Evolutionary conservation across 1,140 invertebrate genomes (phyloP), one percentile per base, ranked within the genome.

Genomic region (Calephelis nemesis): DNA sequence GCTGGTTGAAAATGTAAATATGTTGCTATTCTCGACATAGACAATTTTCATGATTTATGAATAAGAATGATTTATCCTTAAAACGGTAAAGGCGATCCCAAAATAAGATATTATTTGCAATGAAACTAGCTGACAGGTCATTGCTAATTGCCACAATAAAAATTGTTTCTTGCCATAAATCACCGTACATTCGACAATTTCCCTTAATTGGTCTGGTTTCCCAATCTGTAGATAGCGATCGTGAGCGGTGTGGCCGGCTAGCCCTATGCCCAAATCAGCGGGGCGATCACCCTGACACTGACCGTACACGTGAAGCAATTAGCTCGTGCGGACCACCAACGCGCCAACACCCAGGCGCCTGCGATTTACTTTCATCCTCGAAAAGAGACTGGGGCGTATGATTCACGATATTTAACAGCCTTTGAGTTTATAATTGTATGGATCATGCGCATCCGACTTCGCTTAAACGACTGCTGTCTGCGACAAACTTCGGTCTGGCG

Each of bases 151-250:
- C 77, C 67, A 72, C 68, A 75, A 75, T 77, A 79, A 78, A 78
- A 78, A 78, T 78, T 60, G 78, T 78, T 71, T 68, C 72, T 69
- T 70, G 60, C 66, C 69, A 78, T 84, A 83, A 84, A 84, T 84
- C 83, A 78, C 71, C 68, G 75, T 67, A 69, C 81, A 82, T 84
- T 85, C 82, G 79, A 79, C 77, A 78, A 81, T 83, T 85, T 81
- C 71, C 81, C 79, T 83, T 86, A 86, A 86, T 86, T 86, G 84
- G 84, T 80, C 62, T 76, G 75, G 77, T 80, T 84, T 78, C 76
- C 75, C 81, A 84, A 84, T 84, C 83, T 76, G 69, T 62, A 54
- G 80, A 81, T 82, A 76, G 78, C 74, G 78, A 82, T 85, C 83
- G 74, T 72, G 69, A 69, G 74, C 70, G 78, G 81, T 83, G 83